Evolutionary conservation across 2,113 vertebrate genomes (phyloP), one percentile per base, ranked within the genome.

Genomic region (Lathamus discolor): DNA sequence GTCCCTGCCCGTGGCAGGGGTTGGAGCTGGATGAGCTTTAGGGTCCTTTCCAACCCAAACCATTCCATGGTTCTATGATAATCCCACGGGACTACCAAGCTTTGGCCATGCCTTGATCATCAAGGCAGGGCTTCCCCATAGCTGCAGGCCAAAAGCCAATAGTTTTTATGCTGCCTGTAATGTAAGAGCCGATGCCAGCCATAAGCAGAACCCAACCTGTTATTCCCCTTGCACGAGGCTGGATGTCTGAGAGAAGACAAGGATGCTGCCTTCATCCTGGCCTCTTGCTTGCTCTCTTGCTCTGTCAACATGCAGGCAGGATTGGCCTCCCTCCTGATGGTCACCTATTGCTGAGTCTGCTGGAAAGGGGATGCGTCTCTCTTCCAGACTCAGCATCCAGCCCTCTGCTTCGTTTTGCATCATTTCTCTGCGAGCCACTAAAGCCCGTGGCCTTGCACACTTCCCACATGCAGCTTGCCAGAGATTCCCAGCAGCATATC

Each of bases 221-320:
- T 24, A 9, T 67, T 52, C 51, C 12, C 31, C 67, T 39, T 39
- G 55, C 0, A 0, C 41, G 59, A 52, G 54, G 35, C n/a, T 48
- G n/a, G 20, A 52, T 63, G n/a, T 24, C 43, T 9, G 4, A 57
- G 18, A n/a, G 75, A 75, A 48, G 57, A 33, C 43, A 46, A 68
- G 33, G 31, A 41, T 20, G 63, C 19, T 67, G 8, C 19, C 37
- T 59, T 49, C 43, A 16, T 48, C 77, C 54, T 44, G 43, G 27
- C n/a, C 37, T 67, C 46, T 78, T 61, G 37, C 41, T 78, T 61
- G 37, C 49, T 39, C 48, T 37, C 33, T 39, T 79, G 19, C 62
- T 83, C 46, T 76, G 57, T n/a, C 46, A 31, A 27, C 33, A 14
- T 4, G 9, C 9, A 5, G 31, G 17, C 29, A 10, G 23, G 17